phyloP scores from a whole-genome alignment of 35 echinoderm and acorn worm species.

The Stichopus chloronotus region DNA sequence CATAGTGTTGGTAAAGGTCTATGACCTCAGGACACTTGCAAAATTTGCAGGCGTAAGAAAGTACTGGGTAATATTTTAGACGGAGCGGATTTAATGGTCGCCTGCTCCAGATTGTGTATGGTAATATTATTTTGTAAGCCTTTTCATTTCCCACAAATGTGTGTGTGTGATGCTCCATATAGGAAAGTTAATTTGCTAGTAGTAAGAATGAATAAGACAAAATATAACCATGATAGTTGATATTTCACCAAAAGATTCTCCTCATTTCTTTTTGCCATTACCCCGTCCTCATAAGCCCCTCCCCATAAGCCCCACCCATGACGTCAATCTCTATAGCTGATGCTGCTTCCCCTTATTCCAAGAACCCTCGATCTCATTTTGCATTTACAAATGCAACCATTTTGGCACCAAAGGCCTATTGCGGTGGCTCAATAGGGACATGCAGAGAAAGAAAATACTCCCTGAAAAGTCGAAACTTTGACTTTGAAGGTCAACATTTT shows the following conservation, averaged over 20 bases:
- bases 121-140: neutral
- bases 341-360: too few relatives aligned
- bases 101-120: neutral
- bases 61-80: neutral
- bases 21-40: neutral
- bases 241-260: neutral
- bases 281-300: too few relatives aligned
- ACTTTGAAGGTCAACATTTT: too few relatives aligned
- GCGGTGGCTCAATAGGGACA: too few relatives aligned
- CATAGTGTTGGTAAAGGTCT: neutral
- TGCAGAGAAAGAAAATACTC: too few relatives aligned
- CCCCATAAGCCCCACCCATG: too few relatives aligned
- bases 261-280: neutral
- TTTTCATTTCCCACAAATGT: slow-evolving; percentile 1
- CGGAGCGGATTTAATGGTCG: neutral
- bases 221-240: slow-evolving; percentile 44
- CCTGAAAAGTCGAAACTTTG: too few relatives aligned
- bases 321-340: too few relatives aligned
- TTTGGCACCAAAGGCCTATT: too few relatives aligned
- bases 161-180: slow-evolving; percentile 34
- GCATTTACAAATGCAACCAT: too few relatives aligned
- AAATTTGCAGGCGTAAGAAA: neutral
- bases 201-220: slow-evolving; percentile 20
- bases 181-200: slow-evolving; percentile 30
- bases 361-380: too few relatives aligned